Evolutionary conservation across 2,113 vertebrate species (phyloP).

Genomic region (Oncorhynchus mykiss): DNA sequence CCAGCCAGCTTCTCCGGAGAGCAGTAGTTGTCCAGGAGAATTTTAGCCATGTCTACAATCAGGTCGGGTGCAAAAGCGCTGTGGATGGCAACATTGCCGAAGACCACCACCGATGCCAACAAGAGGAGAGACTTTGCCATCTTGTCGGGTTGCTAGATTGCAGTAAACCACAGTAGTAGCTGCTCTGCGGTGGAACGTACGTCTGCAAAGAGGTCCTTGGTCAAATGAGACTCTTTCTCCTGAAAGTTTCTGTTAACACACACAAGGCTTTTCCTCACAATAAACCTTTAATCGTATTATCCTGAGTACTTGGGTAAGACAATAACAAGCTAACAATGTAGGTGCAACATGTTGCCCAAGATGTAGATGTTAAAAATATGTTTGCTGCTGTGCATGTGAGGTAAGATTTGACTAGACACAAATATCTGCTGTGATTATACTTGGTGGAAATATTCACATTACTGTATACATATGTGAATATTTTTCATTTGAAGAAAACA

Average conservation of each 20-base stretch:
- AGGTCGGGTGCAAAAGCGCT: slow-evolving; percentile 77
- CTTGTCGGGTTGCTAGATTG: slow-evolving; percentile 28
- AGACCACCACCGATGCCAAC: slow-evolving; percentile 51
- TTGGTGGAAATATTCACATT: slow-evolving; percentile 9
- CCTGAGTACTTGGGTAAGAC: slow-evolving; percentile 67
- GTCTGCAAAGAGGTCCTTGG: slow-evolving; percentile 50
- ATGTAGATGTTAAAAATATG: slow-evolving; percentile 40
- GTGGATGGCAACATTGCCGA: slow-evolving; percentile 57
- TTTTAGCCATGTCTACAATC: slow-evolving; percentile 85
- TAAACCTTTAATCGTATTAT: slow-evolving; percentile 92
- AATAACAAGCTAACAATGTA: slow-evolving; percentile 57
- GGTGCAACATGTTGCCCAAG: slow-evolving; percentile 44
- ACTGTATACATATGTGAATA: background rate
- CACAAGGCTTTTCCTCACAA: slow-evolving; percentile 76
- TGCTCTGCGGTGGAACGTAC: slow-evolving; percentile 40
- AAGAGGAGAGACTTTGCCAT: slow-evolving; percentile 62
- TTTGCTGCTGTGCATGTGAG: background rate
- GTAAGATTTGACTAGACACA: slow-evolving; percentile 19
- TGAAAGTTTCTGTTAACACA: slow-evolving; percentile 62
- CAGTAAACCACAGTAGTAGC: slow-evolving; percentile 10
- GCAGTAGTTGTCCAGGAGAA: slow-evolving; percentile 91
- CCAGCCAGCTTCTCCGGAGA: slow-evolving; percentile 87
- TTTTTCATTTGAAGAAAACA: background rate
- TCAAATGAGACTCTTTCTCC: slow-evolving; percentile 64
- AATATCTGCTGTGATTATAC: slow-evolving; percentile 6